phyloP scores from a whole-genome alignment of 2,113 vertebrate species.

The Ailuropoda melanoleuca region DNA sequence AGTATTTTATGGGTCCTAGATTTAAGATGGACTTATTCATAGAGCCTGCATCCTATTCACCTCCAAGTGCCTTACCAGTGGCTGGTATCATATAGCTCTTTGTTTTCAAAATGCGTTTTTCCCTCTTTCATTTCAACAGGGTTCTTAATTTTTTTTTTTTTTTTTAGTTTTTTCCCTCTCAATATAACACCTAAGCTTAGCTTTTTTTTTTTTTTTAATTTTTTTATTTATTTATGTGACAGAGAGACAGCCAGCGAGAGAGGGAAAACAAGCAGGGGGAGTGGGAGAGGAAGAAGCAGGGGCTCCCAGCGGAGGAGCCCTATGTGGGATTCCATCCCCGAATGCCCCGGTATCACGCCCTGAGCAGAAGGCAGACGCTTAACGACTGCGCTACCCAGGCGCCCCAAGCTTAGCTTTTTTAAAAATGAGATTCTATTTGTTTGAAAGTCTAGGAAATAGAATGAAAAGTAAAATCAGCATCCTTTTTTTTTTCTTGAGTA shows the following conservation, averaged over 20 bases:
- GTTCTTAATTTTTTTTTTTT: not conserved
- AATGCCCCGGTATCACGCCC: too few species aligned
- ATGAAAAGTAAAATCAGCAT: not conserved
- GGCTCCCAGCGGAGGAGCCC: too few species aligned
- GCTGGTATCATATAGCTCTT: not conserved
- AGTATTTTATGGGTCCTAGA: not conserved
- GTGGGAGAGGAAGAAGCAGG: too few species aligned
- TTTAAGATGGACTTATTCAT: not conserved
- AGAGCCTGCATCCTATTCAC: not conserved
- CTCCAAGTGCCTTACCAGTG: not conserved
- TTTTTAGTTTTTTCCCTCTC: not conserved
- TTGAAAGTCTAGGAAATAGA: not conserved
- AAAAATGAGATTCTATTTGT: conserved; percentile 2
- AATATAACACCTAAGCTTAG: not conserved
- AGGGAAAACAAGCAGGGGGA: too few species aligned
- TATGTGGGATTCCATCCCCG: too few species aligned
- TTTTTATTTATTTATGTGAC: too few species aligned
- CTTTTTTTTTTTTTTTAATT: too few species aligned
- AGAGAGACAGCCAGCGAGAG: too few species aligned
- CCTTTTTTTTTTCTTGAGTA: not conserved
- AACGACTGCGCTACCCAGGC: too few species aligned
- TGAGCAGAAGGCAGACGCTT: too few species aligned
- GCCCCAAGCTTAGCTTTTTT: not conserved
- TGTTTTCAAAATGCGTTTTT: not conserved
- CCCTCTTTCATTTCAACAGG: not conserved